Evolutionary conservation across 2,888 invertebrate species (phyloP).

Genomic region (Sipunculus nudus): DNA sequence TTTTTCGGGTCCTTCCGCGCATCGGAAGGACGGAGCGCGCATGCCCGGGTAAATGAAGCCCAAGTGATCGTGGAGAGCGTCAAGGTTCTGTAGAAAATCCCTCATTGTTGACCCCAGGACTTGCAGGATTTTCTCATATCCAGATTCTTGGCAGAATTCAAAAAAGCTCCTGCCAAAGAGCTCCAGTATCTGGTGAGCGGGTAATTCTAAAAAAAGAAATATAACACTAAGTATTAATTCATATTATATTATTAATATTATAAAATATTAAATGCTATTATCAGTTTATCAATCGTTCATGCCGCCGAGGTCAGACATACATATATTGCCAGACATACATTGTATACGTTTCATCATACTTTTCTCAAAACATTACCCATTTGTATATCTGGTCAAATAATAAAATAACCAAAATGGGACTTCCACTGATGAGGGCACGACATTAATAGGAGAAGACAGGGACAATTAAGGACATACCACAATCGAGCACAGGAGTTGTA

Average conservation of each 20-base stretch:
- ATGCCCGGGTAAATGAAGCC: slow-evolving; percentile 88
- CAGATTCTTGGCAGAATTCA: slow-evolving; percentile 94
- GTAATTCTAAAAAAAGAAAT: slow-evolving; percentile 76
- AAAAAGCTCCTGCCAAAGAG: slow-evolving; percentile 93
- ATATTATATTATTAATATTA: not conserved
- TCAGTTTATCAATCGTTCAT: too few species aligned
- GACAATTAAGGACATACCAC: too few species aligned
- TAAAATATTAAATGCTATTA: not conserved
- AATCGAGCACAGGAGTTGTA: too few species aligned
- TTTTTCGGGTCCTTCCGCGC: slow-evolving; percentile 88
- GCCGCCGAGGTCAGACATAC: too few species aligned
- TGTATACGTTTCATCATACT: too few species aligned
- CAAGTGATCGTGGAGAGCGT: slow-evolving; percentile 92
- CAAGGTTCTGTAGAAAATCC: slow-evolving; percentile 93
- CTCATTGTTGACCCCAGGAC: slow-evolving; percentile 91
- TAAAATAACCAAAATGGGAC: too few species aligned
- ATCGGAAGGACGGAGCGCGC: slow-evolving; percentile 84
- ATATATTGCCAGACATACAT: too few species aligned
- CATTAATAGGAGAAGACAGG: too few species aligned
- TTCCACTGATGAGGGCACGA: too few species aligned
- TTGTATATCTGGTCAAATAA: too few species aligned
- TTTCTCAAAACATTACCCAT: too few species aligned
- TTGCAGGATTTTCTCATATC: slow-evolving; percentile 92
- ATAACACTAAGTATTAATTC: not conserved
- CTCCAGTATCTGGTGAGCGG: slow-evolving; percentile 88